Percentiles rank a stretch among this genome's conserved stretches.
phyloP scores from a whole-genome alignment of 2,113 vertebrate genomes.

The Arenaria interpres region DNA sequence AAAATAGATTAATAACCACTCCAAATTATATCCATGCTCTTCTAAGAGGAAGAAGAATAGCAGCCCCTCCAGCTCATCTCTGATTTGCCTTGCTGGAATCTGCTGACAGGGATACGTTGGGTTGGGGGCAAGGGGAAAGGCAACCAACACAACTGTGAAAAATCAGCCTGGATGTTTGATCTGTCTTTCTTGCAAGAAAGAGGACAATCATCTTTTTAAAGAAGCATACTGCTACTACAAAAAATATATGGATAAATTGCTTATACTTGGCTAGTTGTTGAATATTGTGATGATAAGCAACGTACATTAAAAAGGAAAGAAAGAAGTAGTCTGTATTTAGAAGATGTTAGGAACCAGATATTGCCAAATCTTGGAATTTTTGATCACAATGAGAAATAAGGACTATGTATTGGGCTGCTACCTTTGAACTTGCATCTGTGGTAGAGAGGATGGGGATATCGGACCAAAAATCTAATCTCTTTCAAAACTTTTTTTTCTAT shows the following conservation, averaged over 20 bases:
- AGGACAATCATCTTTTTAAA: neutral
- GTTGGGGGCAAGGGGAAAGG: neutral
- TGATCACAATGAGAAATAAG: neutral
- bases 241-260: neutral
- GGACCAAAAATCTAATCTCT: neutral
- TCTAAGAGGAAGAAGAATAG: neutral
- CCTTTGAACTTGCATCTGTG: neutral
- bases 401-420: neutral
- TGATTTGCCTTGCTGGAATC: neutral
- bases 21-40: neutral
- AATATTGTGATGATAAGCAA: neutral
- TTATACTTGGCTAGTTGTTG: neutral
- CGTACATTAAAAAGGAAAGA: neutral
- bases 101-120: neutral
- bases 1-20: neutral
- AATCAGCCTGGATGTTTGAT: neutral
- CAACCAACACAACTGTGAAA: neutral
- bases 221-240: neutral
- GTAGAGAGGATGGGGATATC: neutral
- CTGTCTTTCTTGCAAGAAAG: neutral
- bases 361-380: neutral
- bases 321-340: neutral
- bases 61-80: neutral
- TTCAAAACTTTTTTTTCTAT: neutral
- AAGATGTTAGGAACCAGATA: no score